Base-by-base conservation (phyloP, 2,797 vertebrate genomes). In the Hafferia zeledoni region DNA sequence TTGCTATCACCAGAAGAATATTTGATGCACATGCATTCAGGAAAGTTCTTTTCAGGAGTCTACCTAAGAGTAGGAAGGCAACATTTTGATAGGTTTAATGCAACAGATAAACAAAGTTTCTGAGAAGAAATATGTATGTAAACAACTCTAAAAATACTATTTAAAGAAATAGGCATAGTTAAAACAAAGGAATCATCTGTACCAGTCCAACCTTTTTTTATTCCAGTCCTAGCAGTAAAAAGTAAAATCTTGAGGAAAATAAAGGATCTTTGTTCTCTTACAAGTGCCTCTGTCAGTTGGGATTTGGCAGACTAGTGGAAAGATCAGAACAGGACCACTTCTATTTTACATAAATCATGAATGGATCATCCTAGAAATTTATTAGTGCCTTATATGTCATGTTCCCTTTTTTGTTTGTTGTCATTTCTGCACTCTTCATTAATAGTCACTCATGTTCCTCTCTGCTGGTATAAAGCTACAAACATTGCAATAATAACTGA, bases 1-100 rank as follows among this genome's bases (percentile, higher is more conserved):
- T 92, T 63, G 46, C 41, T 96, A 74, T 93, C 84, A 95, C 43
- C 33, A 87, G 75, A 97, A 94, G 59, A 61, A 63, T 97, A 30
- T 52, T 52, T 52, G 50, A 52, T 52, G 9, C 28, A 28, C 10
- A 3, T 28, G 52, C 35, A 67, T 83, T 65, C 64, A 84, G 71
- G 44, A n/a, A 60, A 41, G 75, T 76, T 79, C 52, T 88, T 95
- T 95, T 92, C 56, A 75, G 46, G 75, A 92, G 24, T n/a, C 52
- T 23, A 77, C 49, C 15, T 90, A 78, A 82, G 3, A 11, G 14
- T 56, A 74, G 61, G 17, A 63, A 95, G 92, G 31, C 63, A 77
- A 65, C 7, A 57, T 68, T 90, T 89, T 77, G 9, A 23, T 50
- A 72, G 53, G n/a, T 60, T 80, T 95, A 90, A 89, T 50, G 55